These are phyloP conservation scores for Dipus sagitta DNA, from an alignment of 2,797 vertebrate species.

Conservation along the genomic window DNA sequence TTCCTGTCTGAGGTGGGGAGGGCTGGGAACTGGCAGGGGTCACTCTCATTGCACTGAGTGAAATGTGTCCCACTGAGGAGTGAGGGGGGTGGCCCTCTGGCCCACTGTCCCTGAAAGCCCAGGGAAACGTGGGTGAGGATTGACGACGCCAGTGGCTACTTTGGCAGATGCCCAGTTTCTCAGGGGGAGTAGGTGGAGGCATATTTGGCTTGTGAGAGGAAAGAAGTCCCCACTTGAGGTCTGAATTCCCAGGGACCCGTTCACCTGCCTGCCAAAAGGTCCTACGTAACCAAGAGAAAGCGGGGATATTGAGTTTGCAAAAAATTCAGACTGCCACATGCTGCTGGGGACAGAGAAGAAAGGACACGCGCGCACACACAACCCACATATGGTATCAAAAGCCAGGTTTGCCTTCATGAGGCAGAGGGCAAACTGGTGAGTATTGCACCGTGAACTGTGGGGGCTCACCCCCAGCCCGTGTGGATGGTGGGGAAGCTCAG, in stretches of 20 bases:
- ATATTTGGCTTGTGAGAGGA: constrained; percentile 81
- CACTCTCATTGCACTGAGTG: constrained; percentile 34
- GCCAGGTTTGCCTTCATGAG: constrained; percentile 71
- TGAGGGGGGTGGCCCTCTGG: constrained; percentile 19
- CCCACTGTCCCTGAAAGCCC: constrained; percentile 71
- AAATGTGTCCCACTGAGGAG: not conserved
- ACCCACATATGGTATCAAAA: constrained; percentile 64
- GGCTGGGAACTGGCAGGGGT: constrained; percentile 22
- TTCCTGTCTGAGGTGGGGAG: constrained; percentile 78
- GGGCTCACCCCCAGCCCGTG: constrained; percentile 11
- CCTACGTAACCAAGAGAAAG: constrained; percentile 58
- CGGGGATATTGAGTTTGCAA: constrained; percentile 64
- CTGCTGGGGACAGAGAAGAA: constrained; percentile 53
- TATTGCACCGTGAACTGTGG: constrained; percentile 69
- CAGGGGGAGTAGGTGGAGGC: constrained; percentile 73
- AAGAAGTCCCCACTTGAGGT: constrained; percentile 70
- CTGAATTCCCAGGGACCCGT: constrained; percentile 72
- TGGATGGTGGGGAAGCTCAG: constrained; percentile 36
- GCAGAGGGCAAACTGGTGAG: constrained; percentile 74
- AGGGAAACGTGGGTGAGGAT: constrained; percentile 66
- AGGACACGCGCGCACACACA: constrained; percentile 7
- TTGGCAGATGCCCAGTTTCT: constrained; percentile 81
- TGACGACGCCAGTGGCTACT: constrained; percentile 80
- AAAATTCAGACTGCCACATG: constrained; percentile 51
- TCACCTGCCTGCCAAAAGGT: constrained; percentile 74